Evolutionary conservation across 2,113 vertebrate species (phyloP), one percentile per base, ranked within the genome.

Genomic region (Pterophyllum scalare): DNA sequence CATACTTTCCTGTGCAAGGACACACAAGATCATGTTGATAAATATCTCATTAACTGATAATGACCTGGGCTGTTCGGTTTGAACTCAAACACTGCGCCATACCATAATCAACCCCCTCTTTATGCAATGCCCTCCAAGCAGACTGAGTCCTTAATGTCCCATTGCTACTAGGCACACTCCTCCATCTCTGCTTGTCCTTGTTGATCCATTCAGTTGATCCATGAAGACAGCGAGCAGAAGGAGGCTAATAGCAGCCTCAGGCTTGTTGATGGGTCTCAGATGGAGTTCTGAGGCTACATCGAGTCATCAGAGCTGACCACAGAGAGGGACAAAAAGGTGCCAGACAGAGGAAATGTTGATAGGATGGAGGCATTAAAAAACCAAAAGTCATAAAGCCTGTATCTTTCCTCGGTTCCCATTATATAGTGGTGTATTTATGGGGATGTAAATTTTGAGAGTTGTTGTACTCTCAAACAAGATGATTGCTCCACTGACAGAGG

Each of bases 171-270:
- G 82, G 54, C 75, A 64, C 74, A 43, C 22, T 28, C 54, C 49
- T 80, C 61, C 46, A 26, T 57, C 59, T 88, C 82, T 20, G n/a
- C 52, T 64, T 49, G 60, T 83, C 82, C 33, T 87, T 31, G 46
- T 76, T 79, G 74, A 83, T 77, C 40, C 60, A 12, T 75, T 89
- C 83, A 59, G 82, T 75, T 81, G 76, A 90, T 92, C 74, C 81
- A 62, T 74, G 20, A 79, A 78, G 89, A 92, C 87, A 75, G 80
- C 3, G 46, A 93, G 85, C 91, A 93, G 86, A 90, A 83, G 87
- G 85, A 84, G 86, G 90, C 85, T 89, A 92, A 93, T 82, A 14
- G 87, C 81, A 43, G 90, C 91, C 82, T 80, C 26, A 2, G 90
- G 91, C 83, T 22, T 40, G 49, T 84, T 2, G 7, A 58, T 49